These are phyloP conservation scores for Dreissena polymorpha DNA, from an alignment of 1,140 invertebrate species.

Conservation along the genomic window DNA sequence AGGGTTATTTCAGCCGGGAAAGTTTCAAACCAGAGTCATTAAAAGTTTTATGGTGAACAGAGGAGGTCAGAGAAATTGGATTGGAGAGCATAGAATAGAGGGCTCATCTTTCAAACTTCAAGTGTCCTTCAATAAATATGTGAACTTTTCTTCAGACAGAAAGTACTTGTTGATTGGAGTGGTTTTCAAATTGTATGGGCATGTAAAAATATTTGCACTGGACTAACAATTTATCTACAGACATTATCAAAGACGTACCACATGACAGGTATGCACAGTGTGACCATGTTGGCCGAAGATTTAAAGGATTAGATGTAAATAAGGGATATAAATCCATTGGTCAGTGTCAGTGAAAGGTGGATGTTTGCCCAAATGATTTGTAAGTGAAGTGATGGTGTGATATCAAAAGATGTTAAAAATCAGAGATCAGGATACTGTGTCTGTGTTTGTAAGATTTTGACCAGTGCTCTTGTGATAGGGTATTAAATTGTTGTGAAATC, in stretches of 20 bases:
- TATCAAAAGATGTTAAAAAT: too few relatives aligned
- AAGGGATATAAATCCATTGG: slow-evolving; percentile 24
- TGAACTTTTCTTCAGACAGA: neutral
- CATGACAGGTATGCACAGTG: neutral
- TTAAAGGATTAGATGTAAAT: slow-evolving; percentile 38
- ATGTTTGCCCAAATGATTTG: slow-evolving; percentile 29
- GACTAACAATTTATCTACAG: slow-evolving; percentile 27
- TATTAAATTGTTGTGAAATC: too few relatives aligned
- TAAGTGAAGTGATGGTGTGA: neutral
- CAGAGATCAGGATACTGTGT: too few relatives aligned
- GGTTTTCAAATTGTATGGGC: slow-evolving; percentile 13
- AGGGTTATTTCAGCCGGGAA: too few relatives aligned
- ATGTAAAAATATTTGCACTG: slow-evolving; percentile 20
- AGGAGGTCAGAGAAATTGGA: too few relatives aligned
- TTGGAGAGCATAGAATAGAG: too few relatives aligned
- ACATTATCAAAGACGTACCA: neutral
- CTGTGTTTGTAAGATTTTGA: too few relatives aligned
- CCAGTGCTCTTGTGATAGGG: too few relatives aligned
- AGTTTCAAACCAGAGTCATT: too few relatives aligned
- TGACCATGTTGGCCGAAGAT: slow-evolving; percentile 5
- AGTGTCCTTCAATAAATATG: slow-evolving; percentile 29
- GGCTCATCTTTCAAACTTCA: slow-evolving; percentile 34
- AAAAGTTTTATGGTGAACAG: too few relatives aligned
- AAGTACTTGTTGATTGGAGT: neutral
- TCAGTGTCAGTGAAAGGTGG: slow-evolving; percentile 20